Conservation (phyloP, 2,797 vertebrate species). For the Halcyon badia region DNA sequence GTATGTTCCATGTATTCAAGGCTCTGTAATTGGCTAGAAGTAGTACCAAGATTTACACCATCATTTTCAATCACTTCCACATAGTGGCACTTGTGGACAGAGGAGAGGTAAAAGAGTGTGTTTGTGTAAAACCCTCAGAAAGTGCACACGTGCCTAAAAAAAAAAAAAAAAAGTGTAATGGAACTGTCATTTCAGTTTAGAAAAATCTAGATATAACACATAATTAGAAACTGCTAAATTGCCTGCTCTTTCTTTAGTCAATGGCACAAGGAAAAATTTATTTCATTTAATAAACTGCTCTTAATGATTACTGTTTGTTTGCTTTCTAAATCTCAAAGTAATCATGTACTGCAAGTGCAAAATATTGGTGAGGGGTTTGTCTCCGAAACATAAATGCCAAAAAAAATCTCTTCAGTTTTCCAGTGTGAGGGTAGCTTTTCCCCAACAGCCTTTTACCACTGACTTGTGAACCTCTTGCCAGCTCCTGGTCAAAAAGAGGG, state of each 20-base stretch:
- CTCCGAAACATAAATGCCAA: neutral
- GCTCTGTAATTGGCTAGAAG: neutral
- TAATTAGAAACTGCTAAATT: constrained; percentile 33
- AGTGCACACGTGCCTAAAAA: neutral
- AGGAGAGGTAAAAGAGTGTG: neutral
- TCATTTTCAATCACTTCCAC: neutral
- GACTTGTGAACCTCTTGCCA: neutral
- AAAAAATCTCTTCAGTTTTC: neutral
- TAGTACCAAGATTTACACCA: neutral
- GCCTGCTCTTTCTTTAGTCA: neutral
- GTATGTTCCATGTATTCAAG: neutral
- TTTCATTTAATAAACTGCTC: constrained; percentile 55
- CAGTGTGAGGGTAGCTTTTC: neutral
- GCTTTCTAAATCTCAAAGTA: constrained; percentile 34
- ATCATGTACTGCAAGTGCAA: neutral
- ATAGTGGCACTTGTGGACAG: neutral
- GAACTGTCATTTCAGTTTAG: neutral
- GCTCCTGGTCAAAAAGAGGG: neutral
- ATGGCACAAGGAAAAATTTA: neutral
- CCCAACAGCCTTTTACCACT: neutral
- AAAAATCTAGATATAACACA: neutral
- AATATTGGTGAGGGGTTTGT: neutral
- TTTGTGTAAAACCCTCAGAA: neutral
- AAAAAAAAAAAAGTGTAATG: neutral
- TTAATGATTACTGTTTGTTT: constrained; percentile 45